A percentile compares a stretch with the other conserved stretches of the same genome.
Conservation (phyloP, 2,797 vertebrate genomes). For the Carcharodon carcharias region DNA sequence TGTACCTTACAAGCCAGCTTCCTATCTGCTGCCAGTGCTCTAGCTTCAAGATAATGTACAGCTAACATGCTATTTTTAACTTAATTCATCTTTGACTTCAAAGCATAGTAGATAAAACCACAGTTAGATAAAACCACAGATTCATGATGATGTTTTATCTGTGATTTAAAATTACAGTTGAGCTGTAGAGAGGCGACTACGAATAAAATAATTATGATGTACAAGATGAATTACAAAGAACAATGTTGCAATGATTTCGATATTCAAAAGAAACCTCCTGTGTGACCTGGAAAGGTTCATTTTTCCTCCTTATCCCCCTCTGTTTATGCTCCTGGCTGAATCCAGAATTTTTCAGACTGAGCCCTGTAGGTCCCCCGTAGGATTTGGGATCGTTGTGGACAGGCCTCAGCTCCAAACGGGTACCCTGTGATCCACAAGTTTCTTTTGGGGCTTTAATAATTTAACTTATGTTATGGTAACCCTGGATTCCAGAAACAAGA, state of each 20-base stretch:
- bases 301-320: neutral
- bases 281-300: neutral
- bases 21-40: neutral
- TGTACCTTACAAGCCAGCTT: neutral
- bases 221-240: neutral
- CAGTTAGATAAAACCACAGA: neutral
- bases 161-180: neutral
- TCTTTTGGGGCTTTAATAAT: no score
- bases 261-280: neutral
- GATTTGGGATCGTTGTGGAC: neutral
- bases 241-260: neutral
- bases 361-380: neutral
- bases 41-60: neutral
- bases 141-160: neutral
- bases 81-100: constrained; percentile 4
- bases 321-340: neutral
- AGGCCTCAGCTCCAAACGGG: neutral
- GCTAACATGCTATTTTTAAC: neutral
- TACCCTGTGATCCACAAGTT: neutral
- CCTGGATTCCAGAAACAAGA: neutral
- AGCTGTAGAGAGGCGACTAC: neutral
- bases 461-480: neutral
- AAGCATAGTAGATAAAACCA: neutral
- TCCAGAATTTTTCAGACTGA: neutral
- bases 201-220: neutral